Percentiles rank a stretch among this genome's conserved stretches.
Evolutionary conservation across 2,797 vertebrate species (phyloP).

Genomic region (Acanthornis magna): DNA sequence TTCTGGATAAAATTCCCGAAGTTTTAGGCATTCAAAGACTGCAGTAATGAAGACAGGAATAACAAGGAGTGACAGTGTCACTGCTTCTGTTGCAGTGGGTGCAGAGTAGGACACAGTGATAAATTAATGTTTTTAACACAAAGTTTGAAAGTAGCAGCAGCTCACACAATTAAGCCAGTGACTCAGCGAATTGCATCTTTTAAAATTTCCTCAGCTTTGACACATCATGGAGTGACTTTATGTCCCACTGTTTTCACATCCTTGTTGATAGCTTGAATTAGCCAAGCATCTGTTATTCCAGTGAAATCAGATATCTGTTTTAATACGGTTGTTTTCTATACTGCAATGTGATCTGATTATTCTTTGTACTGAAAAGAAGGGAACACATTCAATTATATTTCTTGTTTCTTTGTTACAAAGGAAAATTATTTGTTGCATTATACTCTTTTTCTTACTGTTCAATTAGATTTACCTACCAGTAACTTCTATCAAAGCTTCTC

Average conservation of each 20-base stretch:
- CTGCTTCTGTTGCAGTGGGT: neutral
- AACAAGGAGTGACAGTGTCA: neutral
- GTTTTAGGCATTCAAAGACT: neutral
- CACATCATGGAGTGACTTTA: constrained; percentile 61
- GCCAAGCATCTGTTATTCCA: constrained; percentile 64
- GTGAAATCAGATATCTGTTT: constrained; percentile 60
- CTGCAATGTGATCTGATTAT: neutral
- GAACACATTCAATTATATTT: neutral
- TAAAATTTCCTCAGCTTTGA: constrained; percentile 51
- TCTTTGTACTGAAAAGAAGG: constrained; percentile 1
- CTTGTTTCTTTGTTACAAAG: neutral
- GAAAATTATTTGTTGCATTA: neutral
- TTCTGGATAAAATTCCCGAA: neutral
- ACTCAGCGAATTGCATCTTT: constrained; percentile 50
- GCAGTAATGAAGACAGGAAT: neutral
- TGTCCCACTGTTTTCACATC: constrained; percentile 67
- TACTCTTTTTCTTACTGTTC: neutral
- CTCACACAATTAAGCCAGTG: constrained; percentile 56
- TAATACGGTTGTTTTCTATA: constrained; percentile 32
- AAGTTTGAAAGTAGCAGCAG: constrained; percentile 48
- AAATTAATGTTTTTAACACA: constrained; percentile 44
- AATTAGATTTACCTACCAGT: neutral
- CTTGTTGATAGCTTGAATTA: constrained; percentile 69
- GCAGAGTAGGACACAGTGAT: neutral
- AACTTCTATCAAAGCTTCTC: neutral